A percentile compares a stretch with the other conserved stretches of the same genome.
Evolutionary conservation across 37 sponge, comb jelly and placozoan genomes (phyloP).

Genomic region (Theonella swinhoei): DNA sequence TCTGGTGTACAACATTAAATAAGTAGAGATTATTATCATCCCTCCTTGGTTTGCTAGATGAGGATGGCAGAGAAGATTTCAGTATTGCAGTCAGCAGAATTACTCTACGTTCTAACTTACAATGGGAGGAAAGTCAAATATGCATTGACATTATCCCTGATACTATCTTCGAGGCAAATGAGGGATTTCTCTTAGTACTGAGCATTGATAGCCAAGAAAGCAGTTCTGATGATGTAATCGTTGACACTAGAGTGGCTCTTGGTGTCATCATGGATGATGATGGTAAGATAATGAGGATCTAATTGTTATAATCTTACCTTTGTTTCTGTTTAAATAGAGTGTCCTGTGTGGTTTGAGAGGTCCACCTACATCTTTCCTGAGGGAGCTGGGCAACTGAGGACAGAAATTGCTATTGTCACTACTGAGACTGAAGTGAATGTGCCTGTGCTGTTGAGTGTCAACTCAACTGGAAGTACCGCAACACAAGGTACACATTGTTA

Average conservation of each 20-base stretch:
- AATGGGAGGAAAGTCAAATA: neutral
- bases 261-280: neutral
- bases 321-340: no score
- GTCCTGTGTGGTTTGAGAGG: no score
- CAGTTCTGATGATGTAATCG: neutral
- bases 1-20: no score
- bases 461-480: no score
- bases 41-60: no score
- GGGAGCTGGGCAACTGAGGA: no score
- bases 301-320: no score
- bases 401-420: no score
- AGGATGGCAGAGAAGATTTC: neutral
- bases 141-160: neutral
- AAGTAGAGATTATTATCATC: no score
- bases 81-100: neutral
- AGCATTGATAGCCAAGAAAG: neutral
- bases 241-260: neutral
- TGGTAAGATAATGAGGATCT: neutral
- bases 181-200: neutral
- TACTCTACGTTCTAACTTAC: neutral
- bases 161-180: neutral
- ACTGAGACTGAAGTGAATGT: no score
- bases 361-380: neutral
- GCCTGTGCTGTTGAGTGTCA: no score
- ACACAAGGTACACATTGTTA: no score